Percentiles rank a stretch among this genome's conserved stretches.
Evolutionary conservation across 2,888 invertebrate species (phyloP).

Genomic region (Dasypolia templi): DNA sequence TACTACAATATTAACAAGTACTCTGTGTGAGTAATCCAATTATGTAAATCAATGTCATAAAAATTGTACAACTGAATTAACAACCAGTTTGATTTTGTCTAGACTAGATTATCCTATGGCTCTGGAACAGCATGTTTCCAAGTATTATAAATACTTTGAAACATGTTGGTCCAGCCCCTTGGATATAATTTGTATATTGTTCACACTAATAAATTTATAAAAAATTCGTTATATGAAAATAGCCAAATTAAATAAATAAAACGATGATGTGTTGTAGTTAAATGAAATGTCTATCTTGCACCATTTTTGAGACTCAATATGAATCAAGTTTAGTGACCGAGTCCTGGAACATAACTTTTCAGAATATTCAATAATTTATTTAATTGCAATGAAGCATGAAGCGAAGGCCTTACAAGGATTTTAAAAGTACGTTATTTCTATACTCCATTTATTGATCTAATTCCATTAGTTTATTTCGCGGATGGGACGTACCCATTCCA

Average conservation of each 20-base stretch:
- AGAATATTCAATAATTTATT: neutral
- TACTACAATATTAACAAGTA: too few relatives aligned
- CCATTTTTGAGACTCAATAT: neutral
- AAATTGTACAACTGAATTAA: too few relatives aligned
- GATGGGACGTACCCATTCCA: constrained; percentile 20
- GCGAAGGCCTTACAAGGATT: neutral
- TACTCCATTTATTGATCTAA: constrained; percentile 38
- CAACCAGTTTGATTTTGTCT: too few relatives aligned
- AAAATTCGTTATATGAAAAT: neutral
- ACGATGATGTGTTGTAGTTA: neutral
- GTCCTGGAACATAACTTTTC: neutral
- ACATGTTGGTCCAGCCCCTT: too few relatives aligned
- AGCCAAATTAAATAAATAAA: neutral
- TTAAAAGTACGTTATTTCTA: neutral
- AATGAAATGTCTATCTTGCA: neutral
- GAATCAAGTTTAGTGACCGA: neutral
- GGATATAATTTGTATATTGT: too few relatives aligned
- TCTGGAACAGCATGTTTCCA: too few relatives aligned
- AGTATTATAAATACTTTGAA: too few relatives aligned
- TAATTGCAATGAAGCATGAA: neutral
- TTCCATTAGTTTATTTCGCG: constrained; percentile 40
- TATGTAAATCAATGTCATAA: too few relatives aligned
- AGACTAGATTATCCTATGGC: too few relatives aligned
- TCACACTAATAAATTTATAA: neutral
- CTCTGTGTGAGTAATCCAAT: too few relatives aligned